Evolutionary conservation across 2,888 invertebrate species (phyloP).

Genomic region (Cremastinae sp.): DNA sequence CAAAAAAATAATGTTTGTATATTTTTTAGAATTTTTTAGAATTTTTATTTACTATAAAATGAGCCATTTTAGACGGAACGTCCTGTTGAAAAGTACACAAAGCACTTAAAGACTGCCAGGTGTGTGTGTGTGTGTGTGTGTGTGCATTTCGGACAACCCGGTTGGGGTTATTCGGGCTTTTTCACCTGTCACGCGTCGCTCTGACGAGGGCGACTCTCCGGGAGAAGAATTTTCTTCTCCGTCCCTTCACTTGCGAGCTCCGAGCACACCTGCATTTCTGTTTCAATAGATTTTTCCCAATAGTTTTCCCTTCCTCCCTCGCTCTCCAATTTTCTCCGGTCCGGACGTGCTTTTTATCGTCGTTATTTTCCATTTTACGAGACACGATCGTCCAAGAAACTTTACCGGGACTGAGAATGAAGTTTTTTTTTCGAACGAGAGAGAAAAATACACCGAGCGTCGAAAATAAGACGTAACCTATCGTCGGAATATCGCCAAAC

Average conservation of each 20-base stretch:
- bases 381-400: neutral
- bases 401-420: neutral
- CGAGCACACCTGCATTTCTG: conserved; percentile 24
- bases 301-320: too few relatives aligned
- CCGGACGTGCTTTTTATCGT: neutral
- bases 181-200: conserved; percentile 55
- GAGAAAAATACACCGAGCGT: neutral
- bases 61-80: too few relatives aligned
- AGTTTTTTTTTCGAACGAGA: neutral
- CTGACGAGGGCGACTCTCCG: conserved; percentile 19
- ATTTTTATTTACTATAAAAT: too few relatives aligned
- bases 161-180: conserved; percentile 42
- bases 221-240: conserved; percentile 10
- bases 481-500: too few relatives aligned
- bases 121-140: too few relatives aligned
- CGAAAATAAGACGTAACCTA: too few relatives aligned
- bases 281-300: too few relatives aligned
- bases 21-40: too few relatives aligned
- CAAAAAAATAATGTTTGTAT: too few relatives aligned
- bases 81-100: too few relatives aligned
- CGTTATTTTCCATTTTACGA: neutral
- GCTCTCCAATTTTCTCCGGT: too few relatives aligned
- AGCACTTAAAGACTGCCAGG: conserved; percentile 32
- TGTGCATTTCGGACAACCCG: conserved; percentile 50
- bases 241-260: neutral